phyloP scores from a whole-genome alignment of 1,140 invertebrate genomes.

The Eurytemora carolleeae region DNA sequence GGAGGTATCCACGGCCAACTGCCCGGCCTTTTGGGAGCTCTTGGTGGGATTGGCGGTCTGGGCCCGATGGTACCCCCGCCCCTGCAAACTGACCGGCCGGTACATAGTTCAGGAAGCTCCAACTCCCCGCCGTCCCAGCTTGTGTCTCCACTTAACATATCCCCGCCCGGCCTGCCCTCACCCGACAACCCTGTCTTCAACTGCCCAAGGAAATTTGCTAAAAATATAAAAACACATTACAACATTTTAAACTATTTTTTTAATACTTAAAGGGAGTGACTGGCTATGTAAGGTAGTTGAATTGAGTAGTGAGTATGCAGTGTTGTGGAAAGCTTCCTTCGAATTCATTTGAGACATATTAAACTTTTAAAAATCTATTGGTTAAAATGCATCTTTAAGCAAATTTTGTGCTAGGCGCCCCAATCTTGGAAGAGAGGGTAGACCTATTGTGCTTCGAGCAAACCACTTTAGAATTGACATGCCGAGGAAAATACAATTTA shows the following conservation, averaged over 20 bases:
- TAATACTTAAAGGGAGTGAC: no score
- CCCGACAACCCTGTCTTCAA: background rate
- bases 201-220: no score
- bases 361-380: no score
- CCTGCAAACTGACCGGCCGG: no score
- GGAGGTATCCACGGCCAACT: background rate
- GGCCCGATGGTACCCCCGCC: background rate
- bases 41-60: background rate
- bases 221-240: no score
- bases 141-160: background rate
- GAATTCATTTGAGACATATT: no score
- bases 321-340: no score
- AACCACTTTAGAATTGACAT: conserved; percentile 98
- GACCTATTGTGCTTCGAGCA: conserved; percentile 78
- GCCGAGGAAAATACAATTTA: no score
- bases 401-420: conserved; percentile 35
- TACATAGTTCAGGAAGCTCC: background rate
- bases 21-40: background rate
- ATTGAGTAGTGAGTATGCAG: no score
- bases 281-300: no score
- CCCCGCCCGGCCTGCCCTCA: background rate
- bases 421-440: conserved; percentile 83
- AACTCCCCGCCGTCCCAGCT: background rate
- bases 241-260: no score
- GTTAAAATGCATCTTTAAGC: no score